Base-by-base conservation (phyloP, 2,888 invertebrate genomes). In the Blomia tropicalis region DNA sequence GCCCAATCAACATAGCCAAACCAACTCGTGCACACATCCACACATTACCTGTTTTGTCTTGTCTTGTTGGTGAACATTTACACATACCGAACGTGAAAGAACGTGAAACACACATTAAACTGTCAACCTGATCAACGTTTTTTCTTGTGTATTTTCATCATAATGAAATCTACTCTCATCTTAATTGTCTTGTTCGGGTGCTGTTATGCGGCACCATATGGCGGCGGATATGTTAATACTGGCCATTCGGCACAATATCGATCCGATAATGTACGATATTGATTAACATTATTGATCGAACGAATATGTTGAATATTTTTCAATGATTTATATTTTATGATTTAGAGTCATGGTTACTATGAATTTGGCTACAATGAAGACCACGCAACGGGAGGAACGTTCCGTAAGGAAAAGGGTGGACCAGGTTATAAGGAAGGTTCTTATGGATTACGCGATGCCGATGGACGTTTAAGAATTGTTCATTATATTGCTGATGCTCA, bases 311-410 rank as follows among this genome's bases (percentile, higher is more conserved):
- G 2, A 41, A 47, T 47, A 19, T 4, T 31, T 23, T 54, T 54
- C 29, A 54, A 54, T 5, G n/a, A 11, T 47, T 19, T 47, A 41
- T 31, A 14, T 17, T n/a, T 44, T n/a, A n/a, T n/a, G 30, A 36
- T 30, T 51, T 31, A 62, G 62, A 44, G 47, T 19, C 58, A 58
- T n/a, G 67, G 67, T 11, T 66, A 66, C 60, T 67, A 67, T 27
- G 65, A 63, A 19, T 67, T 67, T 56, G 66, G 64, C 25, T 67
- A 67, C 60, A 63, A 65, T 11, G 67, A 67, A 58, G 64, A 64
- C 43, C 66, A 67, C 62, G 64, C 65, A 4, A 67, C 63, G 7
- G 67, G 67, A 2, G 67, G 67, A 5, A 66, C 66, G 25, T 66
- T 65, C 31, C 41, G 67, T 3, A 47, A 63, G n/a, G 67, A 67